phyloP scores from a whole-genome alignment of 2,113 vertebrate genomes.

The Typhlomys cinereus region DNA sequence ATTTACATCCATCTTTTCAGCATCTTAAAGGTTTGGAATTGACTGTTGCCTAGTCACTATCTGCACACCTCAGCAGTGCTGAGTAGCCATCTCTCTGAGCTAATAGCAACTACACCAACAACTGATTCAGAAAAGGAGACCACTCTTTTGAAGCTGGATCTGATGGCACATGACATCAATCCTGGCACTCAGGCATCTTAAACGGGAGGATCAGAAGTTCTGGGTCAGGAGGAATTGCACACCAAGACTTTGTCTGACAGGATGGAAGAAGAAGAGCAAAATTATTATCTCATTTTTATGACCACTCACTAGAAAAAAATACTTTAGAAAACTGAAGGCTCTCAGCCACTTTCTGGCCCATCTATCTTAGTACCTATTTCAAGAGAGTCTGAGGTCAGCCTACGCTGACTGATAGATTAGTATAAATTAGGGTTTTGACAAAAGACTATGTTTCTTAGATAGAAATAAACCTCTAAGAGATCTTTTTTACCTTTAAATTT shows the following conservation, averaged over 20 bases:
- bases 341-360: neutral
- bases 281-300: neutral
- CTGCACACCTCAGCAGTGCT: neutral
- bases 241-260: neutral
- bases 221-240: too few relatives aligned
- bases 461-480: neutral
- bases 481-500: conserved; percentile 11
- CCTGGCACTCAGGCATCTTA: neutral
- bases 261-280: too few relatives aligned
- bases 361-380: neutral
- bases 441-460: neutral
- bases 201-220: neutral
- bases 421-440: neutral
- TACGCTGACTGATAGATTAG: neutral
- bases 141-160: neutral
- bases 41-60: neutral
- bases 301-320: neutral
- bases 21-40: conserved; percentile 11
- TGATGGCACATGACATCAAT: neutral
- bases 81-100: neutral
- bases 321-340: neutral
- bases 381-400: neutral
- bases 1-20: neutral
- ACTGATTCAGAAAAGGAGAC: neutral
- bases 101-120: neutral